Evolutionary conservation across 1,140 invertebrate genomes (phyloP).

Genomic region (Drosophila willistoni): DNA sequence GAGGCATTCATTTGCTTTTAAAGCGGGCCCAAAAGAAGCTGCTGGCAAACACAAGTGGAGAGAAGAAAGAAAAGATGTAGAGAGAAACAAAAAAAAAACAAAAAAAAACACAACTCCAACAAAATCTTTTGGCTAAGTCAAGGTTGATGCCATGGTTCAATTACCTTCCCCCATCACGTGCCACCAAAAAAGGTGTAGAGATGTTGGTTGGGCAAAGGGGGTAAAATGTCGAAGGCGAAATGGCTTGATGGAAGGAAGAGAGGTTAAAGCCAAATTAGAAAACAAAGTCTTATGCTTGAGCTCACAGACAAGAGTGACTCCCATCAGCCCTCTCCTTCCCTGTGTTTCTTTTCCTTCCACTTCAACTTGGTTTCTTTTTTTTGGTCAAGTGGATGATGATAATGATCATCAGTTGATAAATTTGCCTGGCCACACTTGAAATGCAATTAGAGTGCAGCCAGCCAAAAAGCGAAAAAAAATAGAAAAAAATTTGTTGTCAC

Average conservation of each 20-base stretch:
- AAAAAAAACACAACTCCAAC: conserved; percentile 12
- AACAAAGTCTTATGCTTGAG: conserved; percentile 74
- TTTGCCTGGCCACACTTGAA: conserved; percentile 61
- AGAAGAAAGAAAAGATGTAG: not conserved
- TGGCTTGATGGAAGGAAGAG: conserved; percentile 42
- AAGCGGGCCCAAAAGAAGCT: conserved; percentile 7
- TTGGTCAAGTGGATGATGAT: conserved; percentile 29
- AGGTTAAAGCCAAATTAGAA: conserved; percentile 76
- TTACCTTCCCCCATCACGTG: conserved; percentile 51
- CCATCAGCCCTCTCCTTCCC: not conserved
- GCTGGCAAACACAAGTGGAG: no score
- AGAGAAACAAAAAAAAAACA: conserved; percentile 30
- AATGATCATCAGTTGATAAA: conserved; percentile 38
- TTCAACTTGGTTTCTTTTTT: conserved; percentile 20
- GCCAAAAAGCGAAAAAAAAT: conserved; percentile 25
- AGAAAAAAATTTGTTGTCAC: no score
- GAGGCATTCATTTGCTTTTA: conserved; percentile 22
- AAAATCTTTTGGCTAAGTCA: conserved; percentile 49
- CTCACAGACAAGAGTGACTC: conserved; percentile 56
- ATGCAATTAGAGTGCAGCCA: conserved; percentile 71
- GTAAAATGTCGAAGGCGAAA: not conserved
- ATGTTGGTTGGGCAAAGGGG: not conserved
- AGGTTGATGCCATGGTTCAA: conserved; percentile 69
- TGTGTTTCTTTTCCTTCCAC: not conserved
- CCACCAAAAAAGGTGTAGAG: not conserved